Percentiles rank a stretch among this genome's conserved stretches.
Evolutionary conservation across 1,140 invertebrate species (phyloP).

Genomic region (Dreissena rostriformis): DNA sequence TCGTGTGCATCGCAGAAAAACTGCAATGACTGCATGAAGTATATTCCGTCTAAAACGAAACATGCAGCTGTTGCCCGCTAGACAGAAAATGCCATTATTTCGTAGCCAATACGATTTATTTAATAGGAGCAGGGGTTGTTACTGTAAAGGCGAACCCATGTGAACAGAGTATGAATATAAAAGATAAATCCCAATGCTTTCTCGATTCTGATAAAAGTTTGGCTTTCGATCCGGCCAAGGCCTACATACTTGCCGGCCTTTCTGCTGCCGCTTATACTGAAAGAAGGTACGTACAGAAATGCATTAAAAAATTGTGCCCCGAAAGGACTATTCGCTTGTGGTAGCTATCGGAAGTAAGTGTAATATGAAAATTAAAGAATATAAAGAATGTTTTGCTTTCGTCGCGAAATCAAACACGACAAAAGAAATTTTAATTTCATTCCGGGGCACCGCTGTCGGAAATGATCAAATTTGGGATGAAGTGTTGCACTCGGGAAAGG

Average conservation of each 20-base stretch:
- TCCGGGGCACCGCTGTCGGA: not conserved
- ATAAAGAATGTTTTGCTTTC: conserved; percentile 8
- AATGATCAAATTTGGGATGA: not conserved
- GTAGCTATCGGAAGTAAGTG: not conserved
- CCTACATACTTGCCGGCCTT: not conserved
- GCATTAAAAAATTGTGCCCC: not conserved
- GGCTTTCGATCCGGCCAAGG: not conserved
- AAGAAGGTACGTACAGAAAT: not conserved
- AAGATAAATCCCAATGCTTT: no score
- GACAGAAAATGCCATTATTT: no score
- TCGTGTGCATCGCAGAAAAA: no score
- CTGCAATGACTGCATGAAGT: no score
- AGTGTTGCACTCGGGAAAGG: not conserved
- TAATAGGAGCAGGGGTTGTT: no score
- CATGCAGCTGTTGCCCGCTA: no score
- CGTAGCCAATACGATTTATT: no score
- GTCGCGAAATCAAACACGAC: not conserved
- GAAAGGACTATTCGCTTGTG: not conserved
- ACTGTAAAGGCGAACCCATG: no score
- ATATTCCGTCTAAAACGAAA: no score
- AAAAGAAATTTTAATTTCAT: not conserved
- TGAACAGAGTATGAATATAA: no score
- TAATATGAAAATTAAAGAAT: not conserved
- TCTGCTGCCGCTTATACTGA: not conserved
- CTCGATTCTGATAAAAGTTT: no score